A percentile compares a stretch with the other conserved stretches of the same genome.
Evolutionary conservation across 2,797 vertebrate species (phyloP).

Genomic region (Gymnothorax javanicus): DNA sequence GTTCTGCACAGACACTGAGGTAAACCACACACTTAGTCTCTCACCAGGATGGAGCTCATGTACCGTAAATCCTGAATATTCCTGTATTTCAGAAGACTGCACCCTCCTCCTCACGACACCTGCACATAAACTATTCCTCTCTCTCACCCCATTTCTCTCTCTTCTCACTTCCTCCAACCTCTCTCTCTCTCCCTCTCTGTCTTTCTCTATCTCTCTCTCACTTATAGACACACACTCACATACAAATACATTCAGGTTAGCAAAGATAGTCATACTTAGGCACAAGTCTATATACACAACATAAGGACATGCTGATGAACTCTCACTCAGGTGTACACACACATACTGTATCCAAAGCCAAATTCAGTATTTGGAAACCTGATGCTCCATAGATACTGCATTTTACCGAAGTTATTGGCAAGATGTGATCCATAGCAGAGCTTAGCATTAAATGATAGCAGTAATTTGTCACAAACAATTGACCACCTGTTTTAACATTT

Average conservation of each 20-base stretch:
- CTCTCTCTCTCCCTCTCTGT: no score
- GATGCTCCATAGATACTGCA: neutral
- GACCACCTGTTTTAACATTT: neutral
- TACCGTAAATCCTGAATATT: slow-evolving; percentile 4
- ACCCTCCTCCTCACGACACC: neutral
- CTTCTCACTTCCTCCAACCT: no score
- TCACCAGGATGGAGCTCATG: neutral
- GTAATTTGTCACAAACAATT: neutral
- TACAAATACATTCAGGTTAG: neutral
- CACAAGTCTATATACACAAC: no score
- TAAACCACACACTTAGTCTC: slow-evolving; percentile 23
- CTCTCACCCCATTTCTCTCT: no score
- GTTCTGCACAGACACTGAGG: neutral
- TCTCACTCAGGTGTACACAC: neutral
- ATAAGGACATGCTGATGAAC: neutral
- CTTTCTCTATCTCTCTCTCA: no score
- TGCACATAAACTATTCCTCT: neutral
- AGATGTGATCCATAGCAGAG: neutral
- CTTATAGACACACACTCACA: neutral
- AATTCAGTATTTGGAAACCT: neutral
- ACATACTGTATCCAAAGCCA: neutral
- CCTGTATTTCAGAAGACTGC: neutral
- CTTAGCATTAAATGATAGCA: neutral
- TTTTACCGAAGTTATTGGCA: neutral
- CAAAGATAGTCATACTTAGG: no score